A percentile compares a stretch with the other conserved stretches of the same genome.
Evolutionary conservation across 2,113 vertebrate species (phyloP).

Genomic region (Nipponia nippon): DNA sequence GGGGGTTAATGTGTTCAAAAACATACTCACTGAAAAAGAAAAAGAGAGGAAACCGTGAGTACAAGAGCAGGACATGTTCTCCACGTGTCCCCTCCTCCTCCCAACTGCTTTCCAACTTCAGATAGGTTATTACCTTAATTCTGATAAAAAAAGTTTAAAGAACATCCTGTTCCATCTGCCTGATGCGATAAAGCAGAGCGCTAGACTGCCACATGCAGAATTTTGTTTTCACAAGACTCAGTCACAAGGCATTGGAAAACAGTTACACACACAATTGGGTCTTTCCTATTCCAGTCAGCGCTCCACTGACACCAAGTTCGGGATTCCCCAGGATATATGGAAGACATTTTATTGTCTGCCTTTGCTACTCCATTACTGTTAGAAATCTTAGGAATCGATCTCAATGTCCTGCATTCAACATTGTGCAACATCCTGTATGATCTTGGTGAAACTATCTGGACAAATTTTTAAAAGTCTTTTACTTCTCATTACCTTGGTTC

Average conservation of each 20-base stretch:
- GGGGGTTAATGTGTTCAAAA: slow-evolving; percentile 97
- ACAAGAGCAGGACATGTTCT: slow-evolving; percentile 43
- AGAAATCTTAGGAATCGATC: neutral
- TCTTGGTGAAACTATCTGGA: neutral
- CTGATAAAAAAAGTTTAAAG: neutral
- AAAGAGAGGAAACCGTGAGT: slow-evolving; percentile 57
- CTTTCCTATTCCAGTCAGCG: neutral
- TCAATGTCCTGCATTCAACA: neutral
- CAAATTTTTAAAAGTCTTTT: neutral
- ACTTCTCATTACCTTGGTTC: neutral
- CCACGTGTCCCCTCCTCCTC: neutral
- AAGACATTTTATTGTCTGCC: neutral
- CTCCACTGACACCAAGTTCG: neutral
- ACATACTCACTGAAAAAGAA: slow-evolving; percentile 92
- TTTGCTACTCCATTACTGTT: neutral
- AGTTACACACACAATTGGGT: neutral
- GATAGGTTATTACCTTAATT: neutral
- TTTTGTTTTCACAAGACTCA: neutral
- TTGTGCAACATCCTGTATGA: neutral
- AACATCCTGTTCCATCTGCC: neutral
- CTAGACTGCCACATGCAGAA: neutral
- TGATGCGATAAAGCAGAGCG: neutral
- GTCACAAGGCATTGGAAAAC: neutral
- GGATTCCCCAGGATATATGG: neutral
- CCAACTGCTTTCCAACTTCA: neutral